Base-by-base conservation (phyloP, 53 echinoderm and acorn worm species). In the Actinopyga echinites region DNA sequence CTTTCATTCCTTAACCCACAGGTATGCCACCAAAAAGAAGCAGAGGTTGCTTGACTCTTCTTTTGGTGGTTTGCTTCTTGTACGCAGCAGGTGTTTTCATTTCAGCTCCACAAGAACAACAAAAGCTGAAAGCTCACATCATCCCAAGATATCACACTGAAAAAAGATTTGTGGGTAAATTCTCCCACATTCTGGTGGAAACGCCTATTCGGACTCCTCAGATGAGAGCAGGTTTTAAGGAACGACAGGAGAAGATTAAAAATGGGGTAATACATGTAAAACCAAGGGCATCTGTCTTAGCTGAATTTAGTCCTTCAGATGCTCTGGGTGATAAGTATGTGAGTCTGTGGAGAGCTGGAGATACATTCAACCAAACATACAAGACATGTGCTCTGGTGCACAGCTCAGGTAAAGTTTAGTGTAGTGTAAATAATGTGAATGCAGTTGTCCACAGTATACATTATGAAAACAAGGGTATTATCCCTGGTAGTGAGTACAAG, bases 381-480 rank as follows among this genome's bases (percentile, higher is more conserved):
- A 35, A 34, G 21, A 33, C 68, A 20, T 68, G 68, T 68, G 68
- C 68, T 36, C 22, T 68, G 37, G 68, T 33, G 35, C 68, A 68
- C 21, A 68, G 68, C 22, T 68, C 68, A 68, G 68, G 68, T 68
- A 68, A 32, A 49, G 13, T 49, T 11, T 11, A 7, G 8, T 44
- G 44, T n/a, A n/a, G n/a, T n/a, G n/a, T n/a, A n/a, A n/a, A n/a
- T n/a, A n/a, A n/a, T n/a, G n/a, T n/a, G n/a, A n/a, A n/a, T n/a
- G n/a, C n/a, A n/a, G n/a, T n/a, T n/a, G n/a, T n/a, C n/a, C n/a
- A n/a, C n/a, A n/a, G n/a, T n/a, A n/a, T n/a, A n/a, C n/a, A n/a
- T n/a, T n/a, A n/a, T n/a, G n/a, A n/a, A n/a, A n/a, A n/a, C n/a
- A n/a, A n/a, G n/a, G n/a, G n/a, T n/a, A n/a, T n/a, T n/a, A n/a